Conservation (phyloP, 1,140 invertebrate genomes). For the Drosophila truncata region DNA sequence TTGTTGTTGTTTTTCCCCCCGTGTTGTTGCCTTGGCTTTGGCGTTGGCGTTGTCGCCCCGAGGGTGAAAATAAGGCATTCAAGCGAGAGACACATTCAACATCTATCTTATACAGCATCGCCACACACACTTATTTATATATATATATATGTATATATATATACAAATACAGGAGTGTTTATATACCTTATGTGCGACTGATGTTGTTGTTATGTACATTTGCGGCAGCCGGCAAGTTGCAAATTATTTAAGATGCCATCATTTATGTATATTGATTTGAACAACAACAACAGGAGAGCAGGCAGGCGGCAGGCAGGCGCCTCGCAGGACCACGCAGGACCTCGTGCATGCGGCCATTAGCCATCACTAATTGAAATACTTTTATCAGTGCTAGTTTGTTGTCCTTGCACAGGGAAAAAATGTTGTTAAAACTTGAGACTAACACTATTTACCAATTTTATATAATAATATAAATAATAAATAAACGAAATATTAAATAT, state of each 20-base stretch:
- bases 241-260: slow-evolving; percentile 74
- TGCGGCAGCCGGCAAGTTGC: slow-evolving; percentile 57
- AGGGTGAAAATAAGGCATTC: slow-evolving; percentile 82
- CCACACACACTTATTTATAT: background rate
- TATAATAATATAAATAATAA: too few relatives aligned
- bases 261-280: slow-evolving; percentile 62
- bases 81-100: slow-evolving; percentile 63
- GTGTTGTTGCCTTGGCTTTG: slow-evolving; percentile 59
- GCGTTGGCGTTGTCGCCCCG: slow-evolving; percentile 80
- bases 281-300: slow-evolving; percentile 6
- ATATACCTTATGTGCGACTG: slow-evolving; percentile 7
- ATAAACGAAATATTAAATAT: too few relatives aligned
- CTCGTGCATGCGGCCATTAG: slow-evolving; percentile 51
- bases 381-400: slow-evolving; percentile 64
- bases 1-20: slow-evolving; percentile 21
- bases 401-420: slow-evolving; percentile 8
- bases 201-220: slow-evolving; percentile 32
- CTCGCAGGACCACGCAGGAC: slow-evolving; percentile 3
- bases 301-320: slow-evolving; percentile 1
- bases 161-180: slow-evolving; percentile 7
- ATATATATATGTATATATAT: slow-evolving; percentile 1
- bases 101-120: slow-evolving; percentile 34
- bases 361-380: slow-evolving; percentile 81
- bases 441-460: too few relatives aligned
- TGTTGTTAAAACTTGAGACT: too few relatives aligned